Evolutionary conservation across 1,140 invertebrate genomes (phyloP).

Genomic region (Formica selysi): DNA sequence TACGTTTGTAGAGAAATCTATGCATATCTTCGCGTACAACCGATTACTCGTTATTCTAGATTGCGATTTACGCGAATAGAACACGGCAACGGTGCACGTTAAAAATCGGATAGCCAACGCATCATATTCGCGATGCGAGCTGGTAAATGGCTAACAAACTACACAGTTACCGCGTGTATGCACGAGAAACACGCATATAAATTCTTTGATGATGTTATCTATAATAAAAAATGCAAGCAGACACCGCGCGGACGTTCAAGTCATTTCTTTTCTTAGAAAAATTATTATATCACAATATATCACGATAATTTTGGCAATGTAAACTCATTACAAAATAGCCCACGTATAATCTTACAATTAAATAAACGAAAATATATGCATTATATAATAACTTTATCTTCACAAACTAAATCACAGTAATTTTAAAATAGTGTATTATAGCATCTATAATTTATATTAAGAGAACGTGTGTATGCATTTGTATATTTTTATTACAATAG

Average conservation of each 20-base stretch:
- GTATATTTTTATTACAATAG: background rate
- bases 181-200: background rate
- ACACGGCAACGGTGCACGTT: background rate
- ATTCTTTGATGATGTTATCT: background rate
- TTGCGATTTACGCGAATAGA: constrained; percentile 8
- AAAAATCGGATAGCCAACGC: constrained; percentile 26
- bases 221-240: background rate
- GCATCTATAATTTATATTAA: background rate
- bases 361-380: no score
- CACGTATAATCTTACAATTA: no score
- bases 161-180: background rate
- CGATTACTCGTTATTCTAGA: constrained; percentile 16
- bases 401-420: no score
- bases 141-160: background rate
- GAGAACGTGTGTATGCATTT: background rate
- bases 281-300: background rate
- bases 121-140: background rate
- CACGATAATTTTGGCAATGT: background rate
- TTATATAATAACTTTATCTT: no score
- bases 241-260: background rate
- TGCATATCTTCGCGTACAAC: constrained; percentile 29
- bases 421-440: constrained; percentile 1
- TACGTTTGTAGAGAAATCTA: constrained; percentile 37
- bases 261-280: background rate
- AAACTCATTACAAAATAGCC: background rate